These are phyloP conservation scores for Iphiclides podalirius DNA, from an alignment of 2,888 invertebrate genomes.

Conservation along the genomic window DNA sequence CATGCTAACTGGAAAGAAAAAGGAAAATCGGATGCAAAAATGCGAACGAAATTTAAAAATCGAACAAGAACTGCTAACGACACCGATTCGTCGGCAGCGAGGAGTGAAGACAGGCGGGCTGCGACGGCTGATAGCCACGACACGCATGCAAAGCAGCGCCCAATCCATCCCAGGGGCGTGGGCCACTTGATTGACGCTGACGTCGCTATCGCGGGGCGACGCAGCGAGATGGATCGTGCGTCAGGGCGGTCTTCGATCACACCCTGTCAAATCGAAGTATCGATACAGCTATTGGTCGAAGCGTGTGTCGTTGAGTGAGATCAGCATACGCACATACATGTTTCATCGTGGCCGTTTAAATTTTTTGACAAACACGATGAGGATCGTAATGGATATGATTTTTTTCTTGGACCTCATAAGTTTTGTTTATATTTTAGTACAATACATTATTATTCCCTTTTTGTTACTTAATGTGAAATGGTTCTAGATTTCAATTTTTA, in stretches of 20 bases:
- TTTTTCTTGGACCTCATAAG: too few relatives aligned
- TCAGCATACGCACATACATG: conserved; percentile 25
- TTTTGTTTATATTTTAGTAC: too few relatives aligned
- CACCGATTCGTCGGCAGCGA: conserved; percentile 71
- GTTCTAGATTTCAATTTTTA: too few relatives aligned
- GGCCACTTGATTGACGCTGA: conserved; percentile 71
- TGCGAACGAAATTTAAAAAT: neutral
- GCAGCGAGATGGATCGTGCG: conserved; percentile 45
- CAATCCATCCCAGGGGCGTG: conserved; percentile 75
- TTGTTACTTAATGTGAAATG: too few relatives aligned
- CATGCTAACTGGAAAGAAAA: too few relatives aligned
- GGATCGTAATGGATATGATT: too few relatives aligned
- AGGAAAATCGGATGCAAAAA: too few relatives aligned
- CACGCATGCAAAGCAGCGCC: conserved; percentile 74
- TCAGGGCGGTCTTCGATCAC: conserved; percentile 69
- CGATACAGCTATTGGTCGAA: conserved; percentile 60
- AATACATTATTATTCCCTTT: too few relatives aligned
- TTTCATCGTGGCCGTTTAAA: neutral
- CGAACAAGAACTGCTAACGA: neutral
- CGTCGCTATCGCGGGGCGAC: conserved; percentile 60
- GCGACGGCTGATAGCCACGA: conserved; percentile 60
- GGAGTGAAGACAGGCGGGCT: conserved; percentile 50
- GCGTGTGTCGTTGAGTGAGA: conserved; percentile 38
- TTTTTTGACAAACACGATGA: neutral
- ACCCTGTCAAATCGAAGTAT: conserved; percentile 57